These are phyloP conservation scores for Arion vulgaris DNA, from an alignment of 1,140 invertebrate genomes.

Conservation along the genomic window DNA sequence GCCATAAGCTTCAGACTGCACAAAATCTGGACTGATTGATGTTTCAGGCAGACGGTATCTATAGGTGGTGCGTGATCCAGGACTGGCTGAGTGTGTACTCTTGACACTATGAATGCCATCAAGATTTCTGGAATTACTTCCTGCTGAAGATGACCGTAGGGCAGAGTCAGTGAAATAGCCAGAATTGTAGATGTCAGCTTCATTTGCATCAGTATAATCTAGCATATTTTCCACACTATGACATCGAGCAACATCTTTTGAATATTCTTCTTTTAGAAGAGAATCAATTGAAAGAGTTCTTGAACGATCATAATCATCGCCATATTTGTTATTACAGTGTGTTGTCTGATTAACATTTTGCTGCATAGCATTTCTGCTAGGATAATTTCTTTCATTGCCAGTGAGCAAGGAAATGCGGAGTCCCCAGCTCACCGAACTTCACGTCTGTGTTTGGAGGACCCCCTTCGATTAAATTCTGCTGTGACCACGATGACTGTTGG, in stretches of 20 bases:
- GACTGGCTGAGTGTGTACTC: not conserved
- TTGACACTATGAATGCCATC: not conserved
- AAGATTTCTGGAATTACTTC: not conserved
- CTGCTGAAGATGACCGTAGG: constrained; percentile 20
- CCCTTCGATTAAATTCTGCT: constrained; percentile 60
- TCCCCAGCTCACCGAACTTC: constrained; percentile 48
- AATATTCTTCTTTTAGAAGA: constrained; percentile 46
- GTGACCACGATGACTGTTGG: not conserved
- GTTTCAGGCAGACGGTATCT: constrained; percentile 15
- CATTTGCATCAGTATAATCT: constrained; percentile 17
- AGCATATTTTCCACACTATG: constrained; percentile 49
- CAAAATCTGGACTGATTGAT: not conserved
- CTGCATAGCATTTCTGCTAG: not conserved
- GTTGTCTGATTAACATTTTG: not conserved
- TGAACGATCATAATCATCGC: constrained; percentile 35
- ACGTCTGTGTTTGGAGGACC: constrained; percentile 50
- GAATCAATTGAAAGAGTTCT: constrained; percentile 57
- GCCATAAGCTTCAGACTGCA: not conserved
- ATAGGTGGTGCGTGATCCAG: not conserved
- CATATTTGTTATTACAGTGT: too few relatives aligned
- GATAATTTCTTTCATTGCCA: constrained; percentile 34
- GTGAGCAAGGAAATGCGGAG: constrained; percentile 40
- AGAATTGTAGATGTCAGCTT: not conserved
- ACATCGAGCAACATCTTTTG: constrained; percentile 40
- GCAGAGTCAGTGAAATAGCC: constrained; percentile 44